Base-by-base conservation (phyloP, 2,888 invertebrate genomes). In the Nowickia ferox region DNA sequence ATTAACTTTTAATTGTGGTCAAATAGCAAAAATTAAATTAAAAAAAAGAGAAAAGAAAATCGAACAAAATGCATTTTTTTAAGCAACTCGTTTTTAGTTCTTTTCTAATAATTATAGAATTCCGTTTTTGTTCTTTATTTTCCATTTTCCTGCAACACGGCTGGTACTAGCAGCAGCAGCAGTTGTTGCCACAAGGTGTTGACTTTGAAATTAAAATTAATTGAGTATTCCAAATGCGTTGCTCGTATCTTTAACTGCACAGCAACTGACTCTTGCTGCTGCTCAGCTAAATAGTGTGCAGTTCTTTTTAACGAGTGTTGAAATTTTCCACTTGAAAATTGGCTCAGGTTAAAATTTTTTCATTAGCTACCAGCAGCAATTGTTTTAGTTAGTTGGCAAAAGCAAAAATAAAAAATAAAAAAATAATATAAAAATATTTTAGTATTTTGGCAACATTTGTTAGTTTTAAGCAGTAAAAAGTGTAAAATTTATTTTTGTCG, bases 141-240 rank as follows among this genome's bases (percentile, higher is more conserved):
- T 4, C 40, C 19, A 10, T 38, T 75, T 42, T 55, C 13, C 19
- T 74, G 30, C 30, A 30, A 30, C 30, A 30, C 30, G 30, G 6
- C 30, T 30, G 30, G 5, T 30, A 30, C 22, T 51, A 13, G 13
- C 42, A 19, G 22, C 53, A 53, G 42, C 44, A 68, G 44, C 55
- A 59, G 44, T 72, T 84, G 76, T 84, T 80, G 83, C 83, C 76
- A 75, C 84, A 84, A 91, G 90, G 91, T 91, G 91, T 91, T 91
- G 91, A 90, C 90, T 90, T 86, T 87, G 89, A 90, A 91, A 90
- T 90, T 91, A 90, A 91, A 91, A 90, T 90, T 90, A 90, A 91
- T 91, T 90, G 89, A 89, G 89, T 90, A 91, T 91, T 91, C 91
- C 88, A 81, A 82, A 88, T 88, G 89, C 90, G 90, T 91, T 89